Evolutionary conservation across 2,888 invertebrate genomes (phyloP).

Genomic region (Erpobdella octoculata): DNA sequence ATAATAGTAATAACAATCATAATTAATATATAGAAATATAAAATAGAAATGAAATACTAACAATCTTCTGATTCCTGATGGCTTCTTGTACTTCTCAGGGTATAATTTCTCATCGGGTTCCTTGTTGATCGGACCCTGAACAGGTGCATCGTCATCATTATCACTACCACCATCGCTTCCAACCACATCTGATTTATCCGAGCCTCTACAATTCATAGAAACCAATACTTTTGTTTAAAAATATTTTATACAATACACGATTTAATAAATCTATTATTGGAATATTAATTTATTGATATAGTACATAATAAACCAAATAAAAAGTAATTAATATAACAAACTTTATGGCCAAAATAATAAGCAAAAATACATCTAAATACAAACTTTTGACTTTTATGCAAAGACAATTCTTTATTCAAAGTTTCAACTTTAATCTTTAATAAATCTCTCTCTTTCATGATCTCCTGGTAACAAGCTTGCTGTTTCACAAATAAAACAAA

Average conservation of each 20-base stretch:
- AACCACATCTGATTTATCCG: too few species aligned
- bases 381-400: neutral
- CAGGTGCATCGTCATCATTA: conserved; percentile 59
- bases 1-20: neutral
- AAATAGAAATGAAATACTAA: neutral
- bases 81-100: conserved; percentile 60
- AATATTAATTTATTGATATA: neutral
- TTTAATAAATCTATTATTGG: neutral
- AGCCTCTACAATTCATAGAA: too few species aligned
- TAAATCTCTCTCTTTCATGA: conserved; percentile 85
- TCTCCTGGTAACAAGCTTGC: conserved; percentile 55
- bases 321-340: neutral
- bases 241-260: too few species aligned
- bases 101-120: conserved; percentile 83
- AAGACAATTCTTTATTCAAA: conserved; percentile 78
- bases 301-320: neutral
- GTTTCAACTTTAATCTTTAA: conserved; percentile 82
- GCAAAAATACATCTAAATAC: neutral
- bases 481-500: neutral
- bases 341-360: neutral
- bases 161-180: conserved; percentile 12
- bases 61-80: neutral
- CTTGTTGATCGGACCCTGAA: conserved; percentile 88
- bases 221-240: too few species aligned
- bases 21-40: neutral